Percentiles rank a stretch among this genome's conserved stretches.
phyloP scores from a whole-genome alignment of 2,113 vertebrate genomes.

The Brienomyrus brachyistius region DNA sequence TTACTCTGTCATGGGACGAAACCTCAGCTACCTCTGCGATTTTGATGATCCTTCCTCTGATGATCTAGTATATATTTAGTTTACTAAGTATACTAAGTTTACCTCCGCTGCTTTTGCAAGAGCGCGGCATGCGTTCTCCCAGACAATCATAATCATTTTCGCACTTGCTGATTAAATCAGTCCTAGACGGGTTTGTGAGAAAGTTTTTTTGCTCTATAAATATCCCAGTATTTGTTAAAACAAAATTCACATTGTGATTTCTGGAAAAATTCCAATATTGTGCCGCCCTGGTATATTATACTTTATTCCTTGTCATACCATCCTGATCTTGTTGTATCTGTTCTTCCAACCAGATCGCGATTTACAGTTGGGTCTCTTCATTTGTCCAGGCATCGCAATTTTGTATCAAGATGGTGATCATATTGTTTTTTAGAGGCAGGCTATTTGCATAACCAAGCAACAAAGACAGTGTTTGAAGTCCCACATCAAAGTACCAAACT shows the following conservation, averaged over 20 bases:
- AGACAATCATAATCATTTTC: neutral
- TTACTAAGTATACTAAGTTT: no score
- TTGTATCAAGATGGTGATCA: neutral
- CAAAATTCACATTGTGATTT: neutral
- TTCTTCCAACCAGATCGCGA: neutral
- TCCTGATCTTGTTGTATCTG: neutral
- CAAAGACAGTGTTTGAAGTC: neutral
- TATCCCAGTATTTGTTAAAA: no score
- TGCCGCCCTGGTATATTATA: neutral
- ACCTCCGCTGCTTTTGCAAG: no score
- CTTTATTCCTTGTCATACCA: neutral
- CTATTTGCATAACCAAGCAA: neutral
- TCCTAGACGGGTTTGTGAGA: neutral
- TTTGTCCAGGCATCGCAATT: neutral
- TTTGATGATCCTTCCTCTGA: no score
- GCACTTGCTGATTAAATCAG: neutral
- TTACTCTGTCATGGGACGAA: no score
- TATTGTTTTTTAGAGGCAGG: neutral
- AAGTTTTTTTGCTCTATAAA: neutral
- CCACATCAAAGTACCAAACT: neutral
- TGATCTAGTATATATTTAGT: no score
- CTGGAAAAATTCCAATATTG: neutral
- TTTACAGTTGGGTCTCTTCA: no score
- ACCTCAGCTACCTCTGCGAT: no score
- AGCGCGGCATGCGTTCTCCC: neutral